phyloP scores from a whole-genome alignment of 2,888 invertebrate species.

The Ypsolopha scabrella region DNA sequence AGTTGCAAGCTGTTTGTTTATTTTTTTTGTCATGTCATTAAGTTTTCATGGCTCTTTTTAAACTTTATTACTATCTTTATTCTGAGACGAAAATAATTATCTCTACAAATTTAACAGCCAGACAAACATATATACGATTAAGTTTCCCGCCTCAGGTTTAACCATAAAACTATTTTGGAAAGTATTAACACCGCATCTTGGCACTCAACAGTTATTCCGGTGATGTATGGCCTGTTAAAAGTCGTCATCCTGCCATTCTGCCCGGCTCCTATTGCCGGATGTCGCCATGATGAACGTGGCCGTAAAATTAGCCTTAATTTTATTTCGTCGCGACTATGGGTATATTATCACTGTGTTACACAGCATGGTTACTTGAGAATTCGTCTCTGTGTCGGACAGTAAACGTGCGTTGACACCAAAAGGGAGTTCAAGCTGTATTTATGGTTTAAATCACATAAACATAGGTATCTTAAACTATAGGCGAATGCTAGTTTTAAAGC shows the following conservation, averaged over 20 bases:
- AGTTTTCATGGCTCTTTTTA: no score
- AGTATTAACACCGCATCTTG: conserved; percentile 20
- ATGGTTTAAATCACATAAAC: no score
- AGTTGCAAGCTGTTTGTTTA: no score
- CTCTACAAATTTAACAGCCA: conserved; percentile 1
- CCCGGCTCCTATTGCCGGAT: conserved; percentile 15
- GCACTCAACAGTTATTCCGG: conserved; percentile 7
- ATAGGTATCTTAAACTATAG: no score
- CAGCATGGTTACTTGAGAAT: no score
- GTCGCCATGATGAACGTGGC: conserved; percentile 7
- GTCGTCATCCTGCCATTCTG: conserved; percentile 12
- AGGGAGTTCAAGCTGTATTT: no score
- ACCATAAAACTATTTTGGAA: conserved; percentile 41
- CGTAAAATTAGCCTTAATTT: neutral
- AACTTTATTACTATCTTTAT: neutral
- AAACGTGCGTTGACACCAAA: no score
- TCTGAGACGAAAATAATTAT: neutral
- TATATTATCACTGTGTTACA: neutral
- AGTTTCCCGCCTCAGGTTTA: neutral
- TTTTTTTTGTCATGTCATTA: no score
- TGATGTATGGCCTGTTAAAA: conserved; percentile 8
- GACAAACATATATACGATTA: neutral
- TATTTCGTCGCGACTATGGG: neutral
- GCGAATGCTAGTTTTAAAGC: no score
- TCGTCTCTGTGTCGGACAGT: no score